Conservation (phyloP, 2,888 invertebrate species). For the Pimpla rufipes region DNA sequence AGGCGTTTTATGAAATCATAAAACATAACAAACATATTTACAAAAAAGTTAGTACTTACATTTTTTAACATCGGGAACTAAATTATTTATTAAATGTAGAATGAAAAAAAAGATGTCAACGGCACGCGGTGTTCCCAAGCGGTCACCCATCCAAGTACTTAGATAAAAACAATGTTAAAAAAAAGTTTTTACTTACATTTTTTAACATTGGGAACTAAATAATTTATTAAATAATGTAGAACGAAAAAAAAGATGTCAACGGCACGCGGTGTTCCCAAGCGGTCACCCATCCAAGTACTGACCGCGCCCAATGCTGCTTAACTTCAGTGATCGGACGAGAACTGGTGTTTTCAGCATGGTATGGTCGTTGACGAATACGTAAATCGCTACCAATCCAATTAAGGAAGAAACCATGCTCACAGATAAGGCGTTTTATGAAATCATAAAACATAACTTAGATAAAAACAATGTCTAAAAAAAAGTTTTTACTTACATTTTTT, state of each 20-base stretch:
- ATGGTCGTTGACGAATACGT: too few species aligned
- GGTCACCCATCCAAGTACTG: conserved; percentile 68
- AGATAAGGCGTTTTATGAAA: too few species aligned
- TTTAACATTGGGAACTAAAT: not conserved
- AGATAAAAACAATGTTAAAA: too few species aligned
- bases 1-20: not conserved
- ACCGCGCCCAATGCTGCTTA: conserved; percentile 61
- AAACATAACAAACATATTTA: too few species aligned
- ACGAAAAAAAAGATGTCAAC: conserved; percentile 48
- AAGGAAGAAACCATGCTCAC: too few species aligned
- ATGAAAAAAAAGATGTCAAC: conserved; percentile 47
- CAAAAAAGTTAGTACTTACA: too few species aligned
- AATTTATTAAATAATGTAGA: too few species aligned
- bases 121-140: conserved; percentile 66
- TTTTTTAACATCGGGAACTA: not conserved
- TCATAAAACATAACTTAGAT: too few species aligned
- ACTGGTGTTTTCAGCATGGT: conserved; percentile 20
- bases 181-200: too few species aligned
- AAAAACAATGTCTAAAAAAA: too few species aligned
- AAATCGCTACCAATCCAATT: too few species aligned
- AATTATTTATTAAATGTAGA: not conserved
- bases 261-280: conserved; percentile 66
- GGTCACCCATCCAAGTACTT: conserved; percentile 68
- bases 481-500: too few species aligned
- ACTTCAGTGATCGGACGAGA: conserved; percentile 62